phyloP scores from a whole-genome alignment of 2,888 invertebrate genomes.

The Andrena trimmerana region DNA sequence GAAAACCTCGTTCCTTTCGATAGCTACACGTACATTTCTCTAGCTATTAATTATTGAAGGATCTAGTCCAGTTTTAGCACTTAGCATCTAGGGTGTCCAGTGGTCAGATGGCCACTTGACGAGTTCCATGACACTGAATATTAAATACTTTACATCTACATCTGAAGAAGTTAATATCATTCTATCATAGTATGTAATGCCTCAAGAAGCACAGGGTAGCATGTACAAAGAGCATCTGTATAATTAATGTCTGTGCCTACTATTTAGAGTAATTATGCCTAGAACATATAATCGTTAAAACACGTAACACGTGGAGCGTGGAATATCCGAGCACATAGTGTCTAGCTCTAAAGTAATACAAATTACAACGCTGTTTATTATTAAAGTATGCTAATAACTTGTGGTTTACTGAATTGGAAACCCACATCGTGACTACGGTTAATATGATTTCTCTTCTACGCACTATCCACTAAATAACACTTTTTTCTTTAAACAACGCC shows the following conservation, averaged over 20 bases:
- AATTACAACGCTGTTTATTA: background rate
- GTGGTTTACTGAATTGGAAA: too few species aligned
- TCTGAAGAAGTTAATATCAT: background rate
- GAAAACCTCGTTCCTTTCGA: background rate
- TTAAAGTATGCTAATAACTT: background rate
- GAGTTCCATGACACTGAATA: background rate
- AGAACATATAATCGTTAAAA: background rate
- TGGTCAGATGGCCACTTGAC: too few species aligned
- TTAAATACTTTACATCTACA: background rate
- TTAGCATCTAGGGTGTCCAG: too few species aligned
- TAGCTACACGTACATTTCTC: too few species aligned
- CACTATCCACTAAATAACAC: too few species aligned
- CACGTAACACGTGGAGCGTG: background rate
- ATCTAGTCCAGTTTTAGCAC: too few species aligned
- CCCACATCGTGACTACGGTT: too few species aligned
- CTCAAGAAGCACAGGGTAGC: background rate
- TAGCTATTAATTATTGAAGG: too few species aligned
- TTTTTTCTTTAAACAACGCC: too few species aligned
- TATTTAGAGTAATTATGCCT: conserved; percentile 1
- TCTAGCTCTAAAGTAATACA: background rate
- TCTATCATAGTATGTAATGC: background rate
- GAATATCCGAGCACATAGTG: background rate
- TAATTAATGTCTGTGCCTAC: background rate
- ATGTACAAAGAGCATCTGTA: background rate
- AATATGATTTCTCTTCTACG: too few species aligned